Conservation (phyloP, 1,140 invertebrate species). For the Mesaphorura yosii region DNA sequence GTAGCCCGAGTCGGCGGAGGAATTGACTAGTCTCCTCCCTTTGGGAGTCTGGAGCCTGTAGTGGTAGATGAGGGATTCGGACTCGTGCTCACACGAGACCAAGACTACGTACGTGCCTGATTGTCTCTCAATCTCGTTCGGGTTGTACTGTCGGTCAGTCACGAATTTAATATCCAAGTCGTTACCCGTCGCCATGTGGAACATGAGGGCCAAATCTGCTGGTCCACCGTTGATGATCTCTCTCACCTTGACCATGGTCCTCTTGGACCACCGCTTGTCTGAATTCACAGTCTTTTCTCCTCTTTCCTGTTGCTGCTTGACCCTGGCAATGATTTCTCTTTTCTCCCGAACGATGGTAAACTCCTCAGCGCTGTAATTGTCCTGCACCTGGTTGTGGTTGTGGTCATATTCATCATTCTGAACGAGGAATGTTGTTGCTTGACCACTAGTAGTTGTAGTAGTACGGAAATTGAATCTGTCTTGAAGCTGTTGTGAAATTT, state of each 20-base stretch:
- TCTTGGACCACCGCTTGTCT: neutral
- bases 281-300: neutral
- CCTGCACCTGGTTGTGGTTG: neutral
- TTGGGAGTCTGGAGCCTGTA: too few species aligned
- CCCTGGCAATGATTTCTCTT: neutral
- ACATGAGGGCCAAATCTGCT: neutral
- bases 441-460: neutral
- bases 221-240: neutral
- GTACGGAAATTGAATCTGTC: neutral
- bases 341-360: neutral
- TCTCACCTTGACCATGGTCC: neutral
- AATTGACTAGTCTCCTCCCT: neutral
- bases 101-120: neutral
- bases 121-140: neutral
- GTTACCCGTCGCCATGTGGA: neutral
- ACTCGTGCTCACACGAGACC: too few species aligned
- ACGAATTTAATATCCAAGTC: neutral
- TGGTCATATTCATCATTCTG: neutral
- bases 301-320: neutral
- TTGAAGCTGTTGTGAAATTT: neutral
- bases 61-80: too few species aligned
- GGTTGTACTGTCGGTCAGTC: neutral
- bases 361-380: constrained; percentile 1
- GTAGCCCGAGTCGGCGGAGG: neutral
- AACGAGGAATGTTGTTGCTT: neutral